A percentile compares a stretch with the other conserved stretches of the same genome.
Conservation (phyloP, 2,113 vertebrate species). For the Antechinus stuartii region DNA sequence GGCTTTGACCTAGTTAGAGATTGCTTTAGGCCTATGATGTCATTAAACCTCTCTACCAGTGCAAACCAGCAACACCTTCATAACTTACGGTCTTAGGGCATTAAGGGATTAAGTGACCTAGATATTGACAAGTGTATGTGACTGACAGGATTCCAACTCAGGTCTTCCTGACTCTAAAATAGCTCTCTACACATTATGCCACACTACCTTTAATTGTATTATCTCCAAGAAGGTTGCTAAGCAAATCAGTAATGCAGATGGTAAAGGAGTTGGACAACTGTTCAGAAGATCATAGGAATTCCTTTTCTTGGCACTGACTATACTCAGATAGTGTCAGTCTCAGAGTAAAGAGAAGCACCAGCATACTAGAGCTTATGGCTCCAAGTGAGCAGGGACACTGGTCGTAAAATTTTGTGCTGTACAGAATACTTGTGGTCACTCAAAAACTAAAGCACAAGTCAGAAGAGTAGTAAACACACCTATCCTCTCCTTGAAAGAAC, state of each 20-base stretch:
- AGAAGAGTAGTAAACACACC: no score
- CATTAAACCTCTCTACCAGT: not conserved
- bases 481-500: no score
- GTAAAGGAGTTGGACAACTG: no score
- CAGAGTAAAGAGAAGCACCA: no score
- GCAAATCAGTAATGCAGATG: conserved; percentile 32
- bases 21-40: not conserved
- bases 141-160: not conserved
- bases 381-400: no score
- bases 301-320: no score
- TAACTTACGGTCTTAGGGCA: not conserved
- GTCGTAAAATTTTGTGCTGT: no score
- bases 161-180: not conserved
- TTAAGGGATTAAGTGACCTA: not conserved
- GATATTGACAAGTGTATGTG: not conserved
- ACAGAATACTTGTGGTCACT: no score
- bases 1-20: conserved; percentile 18
- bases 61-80: not conserved
- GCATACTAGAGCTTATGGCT: no score
- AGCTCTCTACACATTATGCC: not conserved
- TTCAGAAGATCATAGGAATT: no score
- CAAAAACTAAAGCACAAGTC: no score
- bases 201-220: not conserved
- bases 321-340: no score
- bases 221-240: not conserved